Evolutionary conservation across 1,140 invertebrate species (phyloP).

Genomic region (Watersipora subatra): DNA sequence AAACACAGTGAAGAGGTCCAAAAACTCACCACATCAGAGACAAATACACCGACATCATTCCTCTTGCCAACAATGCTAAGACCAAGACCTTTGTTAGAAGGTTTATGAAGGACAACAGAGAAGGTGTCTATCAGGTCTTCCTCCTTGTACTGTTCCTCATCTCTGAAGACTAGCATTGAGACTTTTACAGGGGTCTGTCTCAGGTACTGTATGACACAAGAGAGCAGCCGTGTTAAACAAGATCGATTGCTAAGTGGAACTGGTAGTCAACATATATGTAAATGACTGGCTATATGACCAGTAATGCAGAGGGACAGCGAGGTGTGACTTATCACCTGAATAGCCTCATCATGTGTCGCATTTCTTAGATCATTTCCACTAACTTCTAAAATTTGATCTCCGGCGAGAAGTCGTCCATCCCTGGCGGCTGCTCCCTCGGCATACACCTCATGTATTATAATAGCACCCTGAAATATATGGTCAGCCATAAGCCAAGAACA

Average conservation of each 20-base stretch:
- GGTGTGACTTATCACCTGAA: constrained; percentile 28
- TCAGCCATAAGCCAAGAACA: constrained; percentile 8
- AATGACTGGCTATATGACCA: too few relatives aligned
- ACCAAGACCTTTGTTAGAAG: constrained; percentile 80
- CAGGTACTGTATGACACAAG: constrained; percentile 18
- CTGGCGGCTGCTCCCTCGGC: constrained; percentile 75
- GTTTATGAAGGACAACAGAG: constrained; percentile 78
- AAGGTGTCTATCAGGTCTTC: constrained; percentile 63
- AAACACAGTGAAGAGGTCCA: too few relatives aligned
- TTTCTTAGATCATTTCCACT: constrained; percentile 76
- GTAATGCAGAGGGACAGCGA: too few relatives aligned
- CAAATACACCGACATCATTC: constrained; percentile 67
- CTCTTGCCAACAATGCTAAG: constrained; percentile 76
- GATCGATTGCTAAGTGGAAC: too few relatives aligned
- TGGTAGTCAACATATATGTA: too few relatives aligned
- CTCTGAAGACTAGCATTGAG: constrained; percentile 73
- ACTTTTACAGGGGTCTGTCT: constrained; percentile 53
- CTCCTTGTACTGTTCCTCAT: constrained; percentile 39
- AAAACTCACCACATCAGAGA: constrained; percentile 81
- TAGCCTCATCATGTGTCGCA: constrained; percentile 73
- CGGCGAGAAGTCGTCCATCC: constrained; percentile 74
- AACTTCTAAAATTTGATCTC: constrained; percentile 86
- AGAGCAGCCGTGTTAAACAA: too few relatives aligned
- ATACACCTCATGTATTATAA: constrained; percentile 83
- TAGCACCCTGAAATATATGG: constrained; percentile 65